These are phyloP conservation scores for Drosophila lacicola DNA, from an alignment of 2,888 invertebrate species.

Conservation along the genomic window DNA sequence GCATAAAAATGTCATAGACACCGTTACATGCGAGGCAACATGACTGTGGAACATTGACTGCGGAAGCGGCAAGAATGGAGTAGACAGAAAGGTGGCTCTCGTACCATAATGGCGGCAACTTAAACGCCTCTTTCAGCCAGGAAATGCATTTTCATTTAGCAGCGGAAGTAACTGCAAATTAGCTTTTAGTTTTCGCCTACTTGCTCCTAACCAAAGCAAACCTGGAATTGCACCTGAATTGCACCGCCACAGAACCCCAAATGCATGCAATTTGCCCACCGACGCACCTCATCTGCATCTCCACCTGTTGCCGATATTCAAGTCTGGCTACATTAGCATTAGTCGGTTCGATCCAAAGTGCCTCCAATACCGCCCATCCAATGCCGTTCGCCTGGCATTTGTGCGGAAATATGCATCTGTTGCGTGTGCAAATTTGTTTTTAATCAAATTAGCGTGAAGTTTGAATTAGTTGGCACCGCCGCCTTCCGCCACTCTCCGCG, in stretches of 20 bases:
- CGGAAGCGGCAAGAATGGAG: background rate
- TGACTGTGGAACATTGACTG: background rate
- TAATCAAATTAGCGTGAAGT: conserved; percentile 54
- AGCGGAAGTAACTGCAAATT: conserved; percentile 84
- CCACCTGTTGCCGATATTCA: conserved; percentile 39
- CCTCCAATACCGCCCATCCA: background rate
- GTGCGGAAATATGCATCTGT: conserved; percentile 77
- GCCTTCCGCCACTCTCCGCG: background rate
- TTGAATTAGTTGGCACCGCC: conserved; percentile 36
- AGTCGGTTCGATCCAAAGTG: conserved; percentile 7
- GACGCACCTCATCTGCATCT: background rate
- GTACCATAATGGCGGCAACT: conserved; percentile 42
- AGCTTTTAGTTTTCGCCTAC: conserved; percentile 83
- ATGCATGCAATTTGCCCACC: conserved; percentile 32
- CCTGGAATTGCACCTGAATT: conserved; percentile 7
- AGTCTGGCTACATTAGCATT: conserved; percentile 39
- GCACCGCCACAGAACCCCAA: conserved; percentile 4
- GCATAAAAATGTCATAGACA: conserved; percentile 72
- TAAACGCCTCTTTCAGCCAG: conserved; percentile 75
- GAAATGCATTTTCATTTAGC: conserved; percentile 84
- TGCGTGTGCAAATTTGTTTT: conserved; percentile 59
- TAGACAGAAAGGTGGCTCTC: background rate
- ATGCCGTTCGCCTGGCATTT: background rate
- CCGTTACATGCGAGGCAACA: conserved; percentile 9
- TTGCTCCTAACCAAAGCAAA: conserved; percentile 30